phyloP scores from a whole-genome alignment of 2,797 vertebrate genomes.

The Schizopygopsis pylzovi region DNA sequence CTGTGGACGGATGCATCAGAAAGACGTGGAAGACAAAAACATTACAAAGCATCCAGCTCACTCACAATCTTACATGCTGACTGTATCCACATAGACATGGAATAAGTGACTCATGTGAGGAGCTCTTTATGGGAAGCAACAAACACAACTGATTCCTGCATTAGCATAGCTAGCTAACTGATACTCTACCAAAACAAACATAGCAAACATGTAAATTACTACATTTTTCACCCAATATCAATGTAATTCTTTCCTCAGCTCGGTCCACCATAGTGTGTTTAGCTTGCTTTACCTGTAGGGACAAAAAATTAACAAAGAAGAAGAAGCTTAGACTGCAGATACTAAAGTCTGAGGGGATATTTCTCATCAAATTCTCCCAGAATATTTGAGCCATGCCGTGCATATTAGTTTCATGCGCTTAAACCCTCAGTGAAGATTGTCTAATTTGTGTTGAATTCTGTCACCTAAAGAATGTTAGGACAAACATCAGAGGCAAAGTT shows the following conservation, averaged over 20 bases:
- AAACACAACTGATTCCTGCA: not conserved
- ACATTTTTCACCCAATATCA: not conserved
- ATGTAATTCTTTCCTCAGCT: not conserved
- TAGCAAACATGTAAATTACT: not conserved
- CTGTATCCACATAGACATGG: not conserved
- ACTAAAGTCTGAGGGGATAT: not conserved
- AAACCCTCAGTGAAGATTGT: not conserved
- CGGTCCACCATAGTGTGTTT: not conserved
- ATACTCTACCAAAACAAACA: not conserved
- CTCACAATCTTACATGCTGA: not conserved
- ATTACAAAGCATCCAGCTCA: not conserved
- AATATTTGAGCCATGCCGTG: not conserved
- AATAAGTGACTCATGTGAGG: constrained; percentile 20
- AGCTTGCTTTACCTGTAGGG: not conserved
- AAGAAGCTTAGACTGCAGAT: not conserved
- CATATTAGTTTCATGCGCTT: not conserved
- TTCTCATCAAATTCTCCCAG: not conserved
- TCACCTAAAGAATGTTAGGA: not conserved
- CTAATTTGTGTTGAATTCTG: not conserved
- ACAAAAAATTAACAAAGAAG: too few species aligned
- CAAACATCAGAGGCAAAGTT: not conserved
- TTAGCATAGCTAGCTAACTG: not conserved
- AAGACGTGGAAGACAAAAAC: constrained; percentile 13
- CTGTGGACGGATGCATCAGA: not conserved
- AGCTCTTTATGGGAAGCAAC: not conserved